Evolutionary conservation across 2,113 vertebrate genomes (phyloP).

Genomic region (Neogale vison): DNA sequence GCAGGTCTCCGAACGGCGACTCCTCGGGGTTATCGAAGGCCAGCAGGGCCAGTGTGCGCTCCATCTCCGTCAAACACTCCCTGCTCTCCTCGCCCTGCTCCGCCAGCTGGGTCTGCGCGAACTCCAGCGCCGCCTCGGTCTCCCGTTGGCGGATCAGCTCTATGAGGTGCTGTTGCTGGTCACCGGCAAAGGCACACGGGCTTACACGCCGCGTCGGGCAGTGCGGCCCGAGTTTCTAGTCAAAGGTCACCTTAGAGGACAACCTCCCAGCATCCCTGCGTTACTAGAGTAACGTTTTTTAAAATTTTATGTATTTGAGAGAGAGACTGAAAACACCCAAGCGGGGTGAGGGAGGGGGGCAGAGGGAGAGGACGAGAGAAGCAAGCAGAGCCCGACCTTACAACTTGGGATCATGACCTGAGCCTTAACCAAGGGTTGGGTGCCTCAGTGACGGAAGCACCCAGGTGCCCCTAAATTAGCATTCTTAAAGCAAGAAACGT

Average conservation of each 20-base stretch:
- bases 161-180: slow-evolving; percentile 97
- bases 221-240: not conserved
- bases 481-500: not conserved
- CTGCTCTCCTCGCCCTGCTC: slow-evolving; percentile 98
- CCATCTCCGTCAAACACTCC: slow-evolving; percentile 98
- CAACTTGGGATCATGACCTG: not conserved
- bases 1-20: slow-evolving; percentile 97
- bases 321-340: not conserved
- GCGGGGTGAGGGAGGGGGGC: no score
- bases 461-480: not conserved
- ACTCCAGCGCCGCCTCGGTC: slow-evolving; percentile 97
- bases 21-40: slow-evolving; percentile 98
- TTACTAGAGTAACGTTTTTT: not conserved
- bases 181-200: not conserved
- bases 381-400: not conserved
- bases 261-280: not conserved
- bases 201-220: not conserved
- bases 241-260: not conserved
- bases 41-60: slow-evolving; percentile 95
- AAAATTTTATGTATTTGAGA: not conserved
- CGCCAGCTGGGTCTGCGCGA: slow-evolving; percentile 97
- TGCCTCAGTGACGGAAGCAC: not conserved
- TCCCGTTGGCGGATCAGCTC: slow-evolving; percentile 98
- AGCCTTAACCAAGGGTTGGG: not conserved
- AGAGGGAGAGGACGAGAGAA: not conserved